Conservation (phyloP, 2,113 vertebrate species). For the Cercopithecus mona region DNA sequence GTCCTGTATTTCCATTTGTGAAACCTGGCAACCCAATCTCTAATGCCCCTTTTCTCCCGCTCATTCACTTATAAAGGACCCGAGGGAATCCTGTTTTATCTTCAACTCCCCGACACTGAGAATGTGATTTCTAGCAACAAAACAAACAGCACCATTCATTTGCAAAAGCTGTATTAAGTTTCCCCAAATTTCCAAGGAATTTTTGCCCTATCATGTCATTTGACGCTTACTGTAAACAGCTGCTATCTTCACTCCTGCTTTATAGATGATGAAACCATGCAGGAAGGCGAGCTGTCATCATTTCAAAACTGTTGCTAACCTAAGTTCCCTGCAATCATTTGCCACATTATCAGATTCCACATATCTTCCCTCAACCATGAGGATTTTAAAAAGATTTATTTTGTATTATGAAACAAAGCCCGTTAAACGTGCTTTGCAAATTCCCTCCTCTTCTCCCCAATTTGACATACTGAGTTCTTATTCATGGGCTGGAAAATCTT, state of each 20-base stretch:
- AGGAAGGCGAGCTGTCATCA: neutral
- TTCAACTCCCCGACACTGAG: neutral
- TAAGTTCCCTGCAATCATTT: neutral
- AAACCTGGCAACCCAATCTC: neutral
- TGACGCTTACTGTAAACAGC: neutral
- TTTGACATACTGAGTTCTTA: neutral
- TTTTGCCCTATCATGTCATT: neutral
- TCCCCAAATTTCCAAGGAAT: neutral
- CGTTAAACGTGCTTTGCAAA: neutral
- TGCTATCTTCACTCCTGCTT: neutral
- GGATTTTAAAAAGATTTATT: neutral
- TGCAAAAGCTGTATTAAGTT: neutral
- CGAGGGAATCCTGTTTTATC: neutral
- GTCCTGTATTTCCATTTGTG: neutral
- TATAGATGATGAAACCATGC: fast-evolving
- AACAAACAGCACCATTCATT: neutral
- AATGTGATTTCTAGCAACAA: neutral
- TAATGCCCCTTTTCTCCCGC: neutral
- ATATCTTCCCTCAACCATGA: neutral
- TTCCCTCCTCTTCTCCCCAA: neutral
- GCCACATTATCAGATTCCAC: neutral
- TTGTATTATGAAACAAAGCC: neutral
- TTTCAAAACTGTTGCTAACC: neutral
- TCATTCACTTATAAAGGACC: neutral
- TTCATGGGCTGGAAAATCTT: neutral